Percentiles rank a stretch among this genome's conserved stretches.
Conservation (phyloP, 2,797 vertebrate species). For the Florisuga fusca region DNA sequence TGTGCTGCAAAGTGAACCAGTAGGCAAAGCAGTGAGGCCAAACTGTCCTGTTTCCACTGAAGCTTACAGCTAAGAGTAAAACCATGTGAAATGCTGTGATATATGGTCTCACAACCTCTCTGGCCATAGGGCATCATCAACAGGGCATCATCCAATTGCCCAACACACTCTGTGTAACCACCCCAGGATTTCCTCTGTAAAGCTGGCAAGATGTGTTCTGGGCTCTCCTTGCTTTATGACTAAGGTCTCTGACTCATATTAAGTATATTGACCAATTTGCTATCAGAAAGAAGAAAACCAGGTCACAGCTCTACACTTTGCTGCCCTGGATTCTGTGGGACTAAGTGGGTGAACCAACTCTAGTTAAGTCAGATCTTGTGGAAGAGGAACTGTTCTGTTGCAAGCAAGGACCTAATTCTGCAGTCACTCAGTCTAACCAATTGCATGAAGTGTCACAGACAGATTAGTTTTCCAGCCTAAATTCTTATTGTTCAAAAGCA, state of each 20-base stretch:
- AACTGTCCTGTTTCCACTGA: background rate
- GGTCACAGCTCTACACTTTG: background rate
- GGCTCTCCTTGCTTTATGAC: background rate
- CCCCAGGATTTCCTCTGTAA: background rate
- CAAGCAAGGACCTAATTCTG: background rate
- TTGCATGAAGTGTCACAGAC: background rate
- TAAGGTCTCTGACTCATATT: background rate
- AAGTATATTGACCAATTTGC: background rate
- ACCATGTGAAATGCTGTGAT: background rate
- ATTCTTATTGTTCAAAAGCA: background rate
- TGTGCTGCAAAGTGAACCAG: background rate
- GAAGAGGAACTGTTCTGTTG: fast-evolving
- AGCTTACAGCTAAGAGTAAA: background rate
- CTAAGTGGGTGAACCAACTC: background rate
- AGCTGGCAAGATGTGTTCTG: fast-evolving
- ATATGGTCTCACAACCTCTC: background rate
- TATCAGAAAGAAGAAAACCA: background rate
- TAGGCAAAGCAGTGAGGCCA: background rate
- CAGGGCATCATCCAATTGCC: background rate
- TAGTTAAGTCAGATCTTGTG: background rate
- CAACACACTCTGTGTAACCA: fast-evolving
- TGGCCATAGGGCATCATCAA: background rate
- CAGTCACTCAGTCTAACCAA: background rate
- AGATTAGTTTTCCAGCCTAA: background rate
- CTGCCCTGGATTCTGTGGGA: background rate